Conservation (phyloP, 2,888 invertebrate genomes). For the Megalurothrips usitatus region DNA sequence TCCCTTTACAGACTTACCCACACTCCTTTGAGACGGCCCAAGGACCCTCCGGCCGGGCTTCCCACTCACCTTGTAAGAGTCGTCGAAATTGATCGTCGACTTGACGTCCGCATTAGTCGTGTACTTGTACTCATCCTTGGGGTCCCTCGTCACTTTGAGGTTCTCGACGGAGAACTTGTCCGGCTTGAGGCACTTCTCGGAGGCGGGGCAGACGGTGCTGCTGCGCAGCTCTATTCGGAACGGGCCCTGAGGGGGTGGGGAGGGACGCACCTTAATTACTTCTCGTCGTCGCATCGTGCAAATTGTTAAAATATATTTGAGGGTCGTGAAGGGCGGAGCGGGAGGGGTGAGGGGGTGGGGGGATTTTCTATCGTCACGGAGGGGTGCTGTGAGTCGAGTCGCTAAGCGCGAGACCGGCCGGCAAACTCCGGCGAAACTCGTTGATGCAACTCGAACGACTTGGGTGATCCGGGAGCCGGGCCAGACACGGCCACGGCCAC, state of each 20-base stretch:
- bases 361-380: no score
- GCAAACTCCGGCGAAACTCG: no score
- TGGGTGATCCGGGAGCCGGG: no score
- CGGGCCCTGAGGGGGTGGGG: neutral
- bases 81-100: neutral
- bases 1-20: no score
- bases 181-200: neutral
- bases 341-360: no score
- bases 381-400: no score
- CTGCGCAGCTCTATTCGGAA: neutral
- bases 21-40: no score
- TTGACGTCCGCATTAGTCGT: neutral
- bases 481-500: no score
- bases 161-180: neutral
- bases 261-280: neutral
- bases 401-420: no score
- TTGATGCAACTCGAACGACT: no score
- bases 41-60: neutral
- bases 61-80: neutral
- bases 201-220: neutral
- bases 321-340: no score
- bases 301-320: no score
- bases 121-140: neutral
- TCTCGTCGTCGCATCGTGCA: neutral
- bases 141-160: neutral